phyloP scores from a whole-genome alignment of 2,797 vertebrate species.

The Coracias cyanogaster region DNA sequence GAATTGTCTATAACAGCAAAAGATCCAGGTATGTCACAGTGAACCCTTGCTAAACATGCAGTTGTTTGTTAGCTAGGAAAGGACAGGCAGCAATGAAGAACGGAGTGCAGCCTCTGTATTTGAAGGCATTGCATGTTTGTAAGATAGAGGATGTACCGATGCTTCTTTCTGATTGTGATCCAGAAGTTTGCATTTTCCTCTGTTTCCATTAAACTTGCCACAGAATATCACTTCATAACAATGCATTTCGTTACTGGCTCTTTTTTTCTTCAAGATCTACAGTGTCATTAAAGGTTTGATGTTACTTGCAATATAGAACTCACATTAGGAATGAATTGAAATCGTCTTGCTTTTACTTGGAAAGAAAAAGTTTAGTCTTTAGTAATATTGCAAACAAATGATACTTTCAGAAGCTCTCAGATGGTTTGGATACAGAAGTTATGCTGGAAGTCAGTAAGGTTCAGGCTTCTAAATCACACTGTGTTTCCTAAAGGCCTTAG shows the following conservation, averaged over 20 bases:
- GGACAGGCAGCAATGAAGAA: neutral
- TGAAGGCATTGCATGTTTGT: neutral
- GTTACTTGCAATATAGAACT: neutral
- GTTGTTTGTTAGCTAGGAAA: neutral
- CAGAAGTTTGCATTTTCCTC: neutral
- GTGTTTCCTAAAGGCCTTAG: neutral
- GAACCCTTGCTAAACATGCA: neutral
- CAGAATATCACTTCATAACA: neutral
- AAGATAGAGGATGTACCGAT: neutral
- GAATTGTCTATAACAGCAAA: conserved; percentile 27
- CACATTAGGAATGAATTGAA: neutral
- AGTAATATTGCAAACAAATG: neutral
- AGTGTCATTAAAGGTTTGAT: neutral
- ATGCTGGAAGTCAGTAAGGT: neutral
- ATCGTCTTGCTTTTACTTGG: neutral
- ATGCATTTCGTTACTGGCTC: neutral
- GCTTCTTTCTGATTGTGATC: neutral
- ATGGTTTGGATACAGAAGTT: neutral
- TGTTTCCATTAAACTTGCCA: neutral
- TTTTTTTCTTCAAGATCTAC: neutral
- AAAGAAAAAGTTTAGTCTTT: neutral
- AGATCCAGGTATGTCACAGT: neutral
- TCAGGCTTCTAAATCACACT: neutral
- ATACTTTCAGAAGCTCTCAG: neutral
- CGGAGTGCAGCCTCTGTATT: neutral